These are phyloP conservation scores for Hirudo medicinalis DNA, from an alignment of 1,140 invertebrate genomes.

Conservation along the genomic window DNA sequence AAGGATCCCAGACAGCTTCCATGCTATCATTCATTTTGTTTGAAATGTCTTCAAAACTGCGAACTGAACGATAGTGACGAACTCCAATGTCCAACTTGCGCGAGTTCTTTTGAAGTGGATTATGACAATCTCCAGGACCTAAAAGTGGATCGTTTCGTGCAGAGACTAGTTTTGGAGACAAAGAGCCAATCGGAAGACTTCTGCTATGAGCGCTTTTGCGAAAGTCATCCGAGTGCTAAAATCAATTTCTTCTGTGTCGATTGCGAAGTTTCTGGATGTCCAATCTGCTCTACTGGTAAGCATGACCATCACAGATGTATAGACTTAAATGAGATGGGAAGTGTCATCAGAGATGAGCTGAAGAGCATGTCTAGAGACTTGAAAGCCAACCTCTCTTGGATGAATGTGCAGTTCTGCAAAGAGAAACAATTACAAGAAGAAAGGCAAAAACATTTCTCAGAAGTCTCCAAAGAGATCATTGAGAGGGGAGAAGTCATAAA, in stretches of 20 bases:
- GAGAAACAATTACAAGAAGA: neutral
- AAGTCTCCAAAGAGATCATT: neutral
- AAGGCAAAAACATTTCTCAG: neutral
- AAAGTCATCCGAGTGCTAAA: conserved; percentile 2
- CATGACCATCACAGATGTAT: conserved; percentile 2
- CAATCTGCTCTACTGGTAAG: neutral
- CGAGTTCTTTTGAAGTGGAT: neutral
- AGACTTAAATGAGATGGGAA: neutral
- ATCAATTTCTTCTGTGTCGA: conserved; percentile 7
- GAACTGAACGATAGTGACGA: neutral
- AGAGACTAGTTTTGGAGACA: too few species aligned
- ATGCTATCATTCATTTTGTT: conserved; percentile 8
- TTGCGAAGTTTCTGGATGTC: neutral
- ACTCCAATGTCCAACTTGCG: neutral
- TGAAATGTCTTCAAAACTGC: neutral
- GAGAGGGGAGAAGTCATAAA: neutral
- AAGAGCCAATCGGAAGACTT: too few species aligned
- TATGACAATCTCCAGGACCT: too few species aligned
- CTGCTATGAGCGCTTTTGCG: too few species aligned
- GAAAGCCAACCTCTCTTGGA: too few species aligned
- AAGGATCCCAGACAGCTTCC: conserved; percentile 2
- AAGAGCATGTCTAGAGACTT: neutral
- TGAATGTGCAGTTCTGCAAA: neutral
- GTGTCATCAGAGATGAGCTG: neutral
- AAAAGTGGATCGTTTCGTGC: neutral